Conservation (phyloP, 2,797 vertebrate species). For the Varecia variegata region DNA sequence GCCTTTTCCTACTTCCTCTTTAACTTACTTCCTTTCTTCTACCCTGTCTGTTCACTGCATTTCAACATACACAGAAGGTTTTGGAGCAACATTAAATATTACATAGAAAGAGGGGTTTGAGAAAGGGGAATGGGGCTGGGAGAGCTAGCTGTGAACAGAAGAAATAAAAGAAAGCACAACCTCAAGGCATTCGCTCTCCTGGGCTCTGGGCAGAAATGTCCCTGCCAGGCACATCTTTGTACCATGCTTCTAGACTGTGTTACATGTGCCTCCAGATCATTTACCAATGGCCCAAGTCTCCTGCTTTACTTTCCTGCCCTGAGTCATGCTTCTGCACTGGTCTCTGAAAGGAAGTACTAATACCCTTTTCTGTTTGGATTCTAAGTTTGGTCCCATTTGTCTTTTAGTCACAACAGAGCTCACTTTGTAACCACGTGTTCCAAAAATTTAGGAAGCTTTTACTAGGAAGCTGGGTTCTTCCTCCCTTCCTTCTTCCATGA, state of each 20-base stretch:
- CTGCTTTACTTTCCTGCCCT: not conserved
- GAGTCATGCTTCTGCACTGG: not conserved
- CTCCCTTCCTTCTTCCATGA: not conserved
- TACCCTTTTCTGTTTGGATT: not conserved
- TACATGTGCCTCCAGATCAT: not conserved
- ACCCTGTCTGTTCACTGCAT: not conserved
- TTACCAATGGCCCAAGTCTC: not conserved
- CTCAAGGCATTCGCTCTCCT: not conserved
- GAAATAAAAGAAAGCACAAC: not conserved
- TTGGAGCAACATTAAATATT: slow-evolving; percentile 13
- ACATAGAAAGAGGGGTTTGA: not conserved
- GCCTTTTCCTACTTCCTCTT: not conserved
- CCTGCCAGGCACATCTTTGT: not conserved
- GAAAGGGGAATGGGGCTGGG: not conserved
- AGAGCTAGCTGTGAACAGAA: not conserved
- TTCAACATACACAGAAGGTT: slow-evolving; percentile 1
- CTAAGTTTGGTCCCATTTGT: not conserved
- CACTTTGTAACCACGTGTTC: not conserved
- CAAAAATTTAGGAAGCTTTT: not conserved
- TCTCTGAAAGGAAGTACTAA: not conserved
- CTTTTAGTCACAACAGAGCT: not conserved
- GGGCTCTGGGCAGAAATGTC: not conserved
- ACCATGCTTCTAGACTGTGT: not conserved
- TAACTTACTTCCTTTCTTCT: not conserved
- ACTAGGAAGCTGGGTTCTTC: not conserved